Conservation (phyloP, 2,113 vertebrate species). For the Sander vitreus region DNA sequence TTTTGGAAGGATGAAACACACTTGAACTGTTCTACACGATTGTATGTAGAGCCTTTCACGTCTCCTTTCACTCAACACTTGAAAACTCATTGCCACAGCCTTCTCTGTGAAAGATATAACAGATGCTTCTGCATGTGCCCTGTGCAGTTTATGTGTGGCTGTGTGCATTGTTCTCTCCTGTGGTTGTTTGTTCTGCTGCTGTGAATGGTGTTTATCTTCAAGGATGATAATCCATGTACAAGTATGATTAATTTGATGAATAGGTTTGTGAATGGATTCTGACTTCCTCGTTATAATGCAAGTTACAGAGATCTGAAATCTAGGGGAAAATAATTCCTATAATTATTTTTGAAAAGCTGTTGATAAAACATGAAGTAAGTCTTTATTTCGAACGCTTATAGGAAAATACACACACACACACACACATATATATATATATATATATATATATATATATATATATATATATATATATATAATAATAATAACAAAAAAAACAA, state of each 20-base stretch:
- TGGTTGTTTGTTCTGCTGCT: not conserved
- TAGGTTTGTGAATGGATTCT: constrained; percentile 1
- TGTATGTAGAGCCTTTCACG: constrained; percentile 5
- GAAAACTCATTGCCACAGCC: not conserved
- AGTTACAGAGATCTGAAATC: constrained; percentile 11
- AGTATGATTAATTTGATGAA: constrained; percentile 26
- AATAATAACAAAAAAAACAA: too few species aligned
- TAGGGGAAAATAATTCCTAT: not conserved
- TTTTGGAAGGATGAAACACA: constrained; percentile 17
- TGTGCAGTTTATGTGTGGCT: not conserved
- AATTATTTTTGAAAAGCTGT: not conserved
- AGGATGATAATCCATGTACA: not conserved
- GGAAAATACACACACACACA: too few species aligned
- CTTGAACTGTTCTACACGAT: not conserved
- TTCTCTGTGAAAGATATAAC: not conserved
- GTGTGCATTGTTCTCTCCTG: not conserved
- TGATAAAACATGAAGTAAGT: not conserved
- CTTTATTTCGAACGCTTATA: too few species aligned
- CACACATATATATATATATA: too few species aligned
- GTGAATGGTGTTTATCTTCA: constrained; percentile 1
- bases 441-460: too few species aligned
- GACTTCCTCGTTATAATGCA: constrained; percentile 7
- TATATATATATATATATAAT: too few species aligned
- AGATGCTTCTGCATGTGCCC: not conserved
- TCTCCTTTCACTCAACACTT: constrained; percentile 2